Percentiles rank a stretch among this genome's conserved stretches.
Evolutionary conservation across 2,113 vertebrate genomes (phyloP).

Genomic region (Rhea pennata): DNA sequence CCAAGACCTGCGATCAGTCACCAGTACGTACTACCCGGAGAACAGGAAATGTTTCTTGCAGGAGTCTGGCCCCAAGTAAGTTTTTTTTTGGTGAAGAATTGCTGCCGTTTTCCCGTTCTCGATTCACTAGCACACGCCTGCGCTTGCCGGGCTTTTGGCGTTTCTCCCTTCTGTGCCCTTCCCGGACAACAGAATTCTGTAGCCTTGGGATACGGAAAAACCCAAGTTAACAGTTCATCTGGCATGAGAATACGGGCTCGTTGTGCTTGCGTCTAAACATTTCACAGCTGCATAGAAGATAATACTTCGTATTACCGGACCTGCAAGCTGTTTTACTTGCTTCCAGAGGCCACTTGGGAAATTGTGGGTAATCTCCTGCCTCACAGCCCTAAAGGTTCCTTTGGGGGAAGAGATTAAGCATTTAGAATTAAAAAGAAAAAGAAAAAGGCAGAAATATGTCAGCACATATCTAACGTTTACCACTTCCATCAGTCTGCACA

Average conservation of each 20-base stretch:
- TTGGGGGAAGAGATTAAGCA: background rate
- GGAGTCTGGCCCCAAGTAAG: slow-evolving; percentile 37
- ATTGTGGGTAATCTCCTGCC: background rate
- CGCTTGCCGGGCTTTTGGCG: background rate
- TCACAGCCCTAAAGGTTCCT: background rate
- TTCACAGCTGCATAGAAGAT: background rate
- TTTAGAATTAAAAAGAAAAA: background rate
- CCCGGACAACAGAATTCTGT: background rate
- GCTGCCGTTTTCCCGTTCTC: background rate
- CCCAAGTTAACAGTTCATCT: background rate
- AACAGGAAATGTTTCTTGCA: slow-evolving; percentile 56
- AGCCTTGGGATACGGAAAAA: background rate
- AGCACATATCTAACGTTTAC: background rate
- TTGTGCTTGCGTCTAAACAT: slow-evolving; percentile 15
- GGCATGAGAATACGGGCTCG: background rate
- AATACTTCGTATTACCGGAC: background rate
- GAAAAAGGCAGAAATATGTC: background rate
- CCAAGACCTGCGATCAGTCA: slow-evolving; percentile 24
- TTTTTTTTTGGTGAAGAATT: background rate
- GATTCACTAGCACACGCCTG: background rate
- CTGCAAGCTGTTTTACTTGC: background rate
- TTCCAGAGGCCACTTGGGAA: background rate
- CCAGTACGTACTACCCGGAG: slow-evolving; percentile 10
- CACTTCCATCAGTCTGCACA: background rate
- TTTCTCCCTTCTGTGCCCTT: background rate